Evolutionary conservation across 2,888 invertebrate species (phyloP).

Genomic region (Heliconius cydno): DNA sequence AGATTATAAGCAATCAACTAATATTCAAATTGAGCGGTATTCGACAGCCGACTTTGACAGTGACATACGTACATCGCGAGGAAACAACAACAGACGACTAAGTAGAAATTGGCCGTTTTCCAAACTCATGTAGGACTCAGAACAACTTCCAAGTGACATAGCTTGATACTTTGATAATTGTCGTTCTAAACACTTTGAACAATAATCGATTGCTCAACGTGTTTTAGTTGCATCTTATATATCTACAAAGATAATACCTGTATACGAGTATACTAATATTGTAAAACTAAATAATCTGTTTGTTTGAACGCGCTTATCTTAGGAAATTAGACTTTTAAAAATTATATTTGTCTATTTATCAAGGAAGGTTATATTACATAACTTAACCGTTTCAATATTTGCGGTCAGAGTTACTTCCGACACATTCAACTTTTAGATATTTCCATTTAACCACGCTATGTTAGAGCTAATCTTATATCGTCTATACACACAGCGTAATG

Average conservation of each 20-base stretch:
- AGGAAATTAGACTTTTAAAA: not conserved
- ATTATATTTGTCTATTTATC: not conserved
- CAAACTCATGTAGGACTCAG: constrained; percentile 39
- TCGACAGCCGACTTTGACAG: constrained; percentile 20
- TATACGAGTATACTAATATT: not conserved
- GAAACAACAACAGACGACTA: constrained; percentile 35
- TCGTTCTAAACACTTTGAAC: constrained; percentile 36
- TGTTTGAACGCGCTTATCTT: not conserved
- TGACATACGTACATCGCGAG: constrained; percentile 28
- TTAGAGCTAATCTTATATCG: not conserved
- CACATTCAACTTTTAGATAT: not conserved
- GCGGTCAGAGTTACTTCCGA: not conserved
- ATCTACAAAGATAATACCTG: not conserved
- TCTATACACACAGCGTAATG: not conserved
- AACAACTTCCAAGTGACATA: constrained; percentile 43
- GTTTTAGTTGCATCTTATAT: constrained; percentile 11
- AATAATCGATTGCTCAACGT: constrained; percentile 21
- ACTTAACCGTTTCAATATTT: not conserved
- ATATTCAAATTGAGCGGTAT: not conserved
- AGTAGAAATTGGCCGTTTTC: constrained; percentile 43
- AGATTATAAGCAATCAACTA: not conserved
- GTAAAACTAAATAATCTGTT: not conserved
- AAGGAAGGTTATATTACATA: not conserved
- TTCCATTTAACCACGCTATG: not conserved
- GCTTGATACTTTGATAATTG: constrained; percentile 34